A percentile compares a stretch with the other conserved stretches of the same genome.
Conservation (phyloP, 2,888 invertebrate species). For the Chouioia cunea region DNA sequence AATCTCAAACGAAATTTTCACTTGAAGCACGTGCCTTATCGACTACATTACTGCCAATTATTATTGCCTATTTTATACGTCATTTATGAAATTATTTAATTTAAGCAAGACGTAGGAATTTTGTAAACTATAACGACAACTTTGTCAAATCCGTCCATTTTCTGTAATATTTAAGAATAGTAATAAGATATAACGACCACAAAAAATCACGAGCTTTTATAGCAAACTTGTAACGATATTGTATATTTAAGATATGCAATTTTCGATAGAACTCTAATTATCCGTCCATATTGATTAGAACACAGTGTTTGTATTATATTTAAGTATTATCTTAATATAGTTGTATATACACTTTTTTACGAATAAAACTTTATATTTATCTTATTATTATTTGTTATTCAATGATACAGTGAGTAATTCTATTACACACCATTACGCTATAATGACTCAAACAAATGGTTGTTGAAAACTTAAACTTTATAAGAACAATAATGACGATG, state of each 20-base stretch:
- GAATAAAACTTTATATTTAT: conserved; percentile 38
- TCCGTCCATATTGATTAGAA: conserved; percentile 41
- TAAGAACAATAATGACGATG: too few species aligned
- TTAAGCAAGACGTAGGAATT: not conserved
- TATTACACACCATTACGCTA: too few species aligned
- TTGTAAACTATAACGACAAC: conserved; percentile 26
- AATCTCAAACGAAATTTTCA: conserved; percentile 87
- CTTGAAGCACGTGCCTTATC: conserved; percentile 70
- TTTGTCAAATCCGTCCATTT: conserved; percentile 30
- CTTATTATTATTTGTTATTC: not conserved
- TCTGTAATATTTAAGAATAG: conserved; percentile 20
- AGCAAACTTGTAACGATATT: conserved; percentile 42
- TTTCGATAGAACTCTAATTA: conserved; percentile 25
- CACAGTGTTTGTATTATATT: conserved; percentile 8
- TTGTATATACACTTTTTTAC: conserved; percentile 40
- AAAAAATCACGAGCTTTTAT: conserved; percentile 13
- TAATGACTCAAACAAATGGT: not conserved
- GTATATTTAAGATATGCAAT: conserved; percentile 17
- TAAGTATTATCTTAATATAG: conserved; percentile 28
- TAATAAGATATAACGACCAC: conserved; percentile 26
- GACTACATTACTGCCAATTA: too few species aligned
- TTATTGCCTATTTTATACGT: conserved; percentile 4
- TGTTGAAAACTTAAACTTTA: too few species aligned
- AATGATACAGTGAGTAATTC: not conserved
- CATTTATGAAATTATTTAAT: conserved; percentile 6